A percentile compares a stretch with the other conserved stretches of the same genome.
Evolutionary conservation across 1,140 invertebrate species (phyloP).

Genomic region (Zaprionus gabonicus): DNA sequence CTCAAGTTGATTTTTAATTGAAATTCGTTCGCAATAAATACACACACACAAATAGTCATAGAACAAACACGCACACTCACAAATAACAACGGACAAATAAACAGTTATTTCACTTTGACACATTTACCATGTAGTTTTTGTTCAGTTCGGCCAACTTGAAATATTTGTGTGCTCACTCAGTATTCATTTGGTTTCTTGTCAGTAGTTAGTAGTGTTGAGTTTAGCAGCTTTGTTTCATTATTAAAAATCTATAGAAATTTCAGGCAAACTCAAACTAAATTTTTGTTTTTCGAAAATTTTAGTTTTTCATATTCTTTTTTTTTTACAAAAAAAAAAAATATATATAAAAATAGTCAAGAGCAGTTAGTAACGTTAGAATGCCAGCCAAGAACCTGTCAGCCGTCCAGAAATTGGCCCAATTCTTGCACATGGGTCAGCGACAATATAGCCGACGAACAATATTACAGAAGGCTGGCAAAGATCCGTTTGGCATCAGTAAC

Average conservation of each 20-base stretch:
- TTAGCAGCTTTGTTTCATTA: not conserved
- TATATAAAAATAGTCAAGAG: conserved; percentile 2
- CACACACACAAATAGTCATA: conserved; percentile 19
- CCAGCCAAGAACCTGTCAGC: conserved; percentile 25
- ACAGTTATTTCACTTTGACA: conserved; percentile 3
- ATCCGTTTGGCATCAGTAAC: conserved; percentile 1
- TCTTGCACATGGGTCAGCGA: not conserved
- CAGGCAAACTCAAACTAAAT: conserved; percentile 16
- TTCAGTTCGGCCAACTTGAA: not conserved
- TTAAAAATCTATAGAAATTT: not conserved
- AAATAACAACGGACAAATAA: conserved; percentile 11
- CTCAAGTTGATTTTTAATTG: conserved; percentile 63
- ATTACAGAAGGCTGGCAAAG: not conserved
- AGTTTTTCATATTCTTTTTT: not conserved
- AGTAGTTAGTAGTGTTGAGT: not conserved
- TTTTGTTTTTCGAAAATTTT: conserved; percentile 10
- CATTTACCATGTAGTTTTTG: not conserved
- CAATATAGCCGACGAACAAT: conserved; percentile 16
- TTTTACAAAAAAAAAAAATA: conserved; percentile 4
- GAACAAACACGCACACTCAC: conserved; percentile 1
- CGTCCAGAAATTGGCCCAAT: conserved; percentile 10
- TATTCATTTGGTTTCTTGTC: conserved; percentile 24
- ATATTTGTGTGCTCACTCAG: not conserved
- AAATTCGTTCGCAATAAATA: conserved; percentile 59
- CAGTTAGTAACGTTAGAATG: conserved; percentile 7